phyloP scores from a whole-genome alignment of 2,888 invertebrate genomes.

The Hypomecis punctinalis region DNA sequence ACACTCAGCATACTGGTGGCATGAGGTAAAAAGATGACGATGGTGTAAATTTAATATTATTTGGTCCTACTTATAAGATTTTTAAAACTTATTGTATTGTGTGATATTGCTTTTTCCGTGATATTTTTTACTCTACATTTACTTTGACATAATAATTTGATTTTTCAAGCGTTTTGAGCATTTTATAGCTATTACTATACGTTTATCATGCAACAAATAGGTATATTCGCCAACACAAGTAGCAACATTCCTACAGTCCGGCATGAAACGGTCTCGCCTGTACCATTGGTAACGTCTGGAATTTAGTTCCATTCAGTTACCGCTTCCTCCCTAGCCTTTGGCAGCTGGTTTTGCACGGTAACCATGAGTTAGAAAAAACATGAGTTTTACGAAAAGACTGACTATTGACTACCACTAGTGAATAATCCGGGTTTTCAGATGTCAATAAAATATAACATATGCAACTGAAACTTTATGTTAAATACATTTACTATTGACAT shows the following conservation, averaged over 20 bases:
- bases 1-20: too few relatives aligned
- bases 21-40: too few relatives aligned
- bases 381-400: neutral
- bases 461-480: too few relatives aligned
- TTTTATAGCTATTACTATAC: neutral
- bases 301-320: slow-evolving; percentile 83
- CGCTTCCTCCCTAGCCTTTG: slow-evolving; percentile 81
- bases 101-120: too few relatives aligned
- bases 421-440: neutral
- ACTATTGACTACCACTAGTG: neutral
- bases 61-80: too few relatives aligned
- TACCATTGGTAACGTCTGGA: slow-evolving; percentile 69
- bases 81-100: too few relatives aligned
- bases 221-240: slow-evolving; percentile 50
- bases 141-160: too few relatives aligned
- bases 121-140: too few relatives aligned
- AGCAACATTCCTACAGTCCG: slow-evolving; percentile 69
- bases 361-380: slow-evolving; percentile 34
- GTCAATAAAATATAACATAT: too few relatives aligned
- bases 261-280: slow-evolving; percentile 58
- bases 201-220: neutral
- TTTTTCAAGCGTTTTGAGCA: too few relatives aligned
- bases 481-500: too few relatives aligned
- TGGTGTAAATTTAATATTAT: too few relatives aligned
- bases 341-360: slow-evolving; percentile 69